A percentile compares a stretch with the other conserved stretches of the same genome.
These are phyloP conservation scores for Montipora foliosa DNA, from an alignment of 64 coral and sea anemone genomes.

Conservation along the genomic window DNA sequence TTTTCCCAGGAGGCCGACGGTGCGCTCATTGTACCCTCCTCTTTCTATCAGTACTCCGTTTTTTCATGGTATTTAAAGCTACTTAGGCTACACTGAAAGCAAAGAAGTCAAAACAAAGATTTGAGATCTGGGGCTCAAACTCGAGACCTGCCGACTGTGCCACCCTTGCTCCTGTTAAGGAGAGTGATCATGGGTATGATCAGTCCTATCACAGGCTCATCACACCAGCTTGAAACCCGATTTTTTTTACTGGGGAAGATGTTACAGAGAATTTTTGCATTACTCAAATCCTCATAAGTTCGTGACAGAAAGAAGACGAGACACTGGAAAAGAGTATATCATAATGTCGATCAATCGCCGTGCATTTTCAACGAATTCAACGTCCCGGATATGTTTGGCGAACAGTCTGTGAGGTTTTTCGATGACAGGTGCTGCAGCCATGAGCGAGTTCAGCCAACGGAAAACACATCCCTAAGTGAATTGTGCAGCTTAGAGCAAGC, in stretches of 20 bases:
- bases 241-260: no score
- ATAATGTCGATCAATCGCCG: background rate
- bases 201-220: background rate
- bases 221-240: background rate
- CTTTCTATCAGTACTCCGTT: no score
- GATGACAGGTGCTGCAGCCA: background rate
- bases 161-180: no score
- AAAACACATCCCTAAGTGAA: background rate
- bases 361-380: background rate
- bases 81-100: no score
- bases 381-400: background rate
- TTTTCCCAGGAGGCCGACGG: no score
- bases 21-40: no score
- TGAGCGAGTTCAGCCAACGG: background rate
- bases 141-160: no score
- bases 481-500: slow-evolving; percentile 34
- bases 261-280: background rate
- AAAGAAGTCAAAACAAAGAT: background rate
- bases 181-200: background rate
- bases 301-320: slow-evolving; percentile 2
- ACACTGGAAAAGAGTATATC: background rate
- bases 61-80: no score
- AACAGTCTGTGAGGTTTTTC: background rate
- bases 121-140: no score
- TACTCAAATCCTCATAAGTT: background rate